These are phyloP conservation scores for Polypterus bichir DNA, from an alignment of 2,113 vertebrate species.

Conservation along the genomic window DNA sequence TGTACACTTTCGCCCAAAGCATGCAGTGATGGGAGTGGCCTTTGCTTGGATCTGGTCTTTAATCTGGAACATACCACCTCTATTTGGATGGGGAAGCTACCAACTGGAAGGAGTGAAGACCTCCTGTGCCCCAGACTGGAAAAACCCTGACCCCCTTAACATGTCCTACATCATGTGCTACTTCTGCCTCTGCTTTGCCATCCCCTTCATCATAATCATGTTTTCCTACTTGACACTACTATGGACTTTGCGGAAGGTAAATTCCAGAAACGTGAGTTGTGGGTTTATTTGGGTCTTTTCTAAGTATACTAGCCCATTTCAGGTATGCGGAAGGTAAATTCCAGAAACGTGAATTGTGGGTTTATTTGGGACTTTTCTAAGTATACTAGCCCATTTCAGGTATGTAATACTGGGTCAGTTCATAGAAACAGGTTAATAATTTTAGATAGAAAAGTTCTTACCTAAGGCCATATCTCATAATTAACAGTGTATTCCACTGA, in stretches of 20 bases:
- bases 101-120: constrained; percentile 50
- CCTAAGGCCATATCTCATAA: no score
- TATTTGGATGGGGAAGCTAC: constrained; percentile 56
- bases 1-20: constrained; percentile 34
- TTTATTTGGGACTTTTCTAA: no score
- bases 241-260: constrained; percentile 46
- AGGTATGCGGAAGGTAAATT: no score
- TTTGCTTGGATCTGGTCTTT: constrained; percentile 50
- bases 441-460: no score
- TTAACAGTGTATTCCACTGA: no score
- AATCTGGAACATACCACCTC: constrained; percentile 47
- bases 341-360: no score
- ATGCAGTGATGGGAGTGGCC: constrained; percentile 37
- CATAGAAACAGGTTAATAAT: no score
- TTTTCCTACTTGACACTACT: constrained; percentile 38
- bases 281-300: no score
- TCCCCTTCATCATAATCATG: constrained; percentile 43
- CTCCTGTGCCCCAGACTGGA: constrained; percentile 54
- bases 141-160: constrained; percentile 40
- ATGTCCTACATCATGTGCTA: constrained; percentile 51
- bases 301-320: no score
- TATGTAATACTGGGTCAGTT: no score
- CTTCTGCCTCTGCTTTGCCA: constrained; percentile 47
- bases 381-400: no score
- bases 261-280: no score